Conservation (phyloP, 1,140 invertebrate genomes). For the Liolophura sinensis region DNA sequence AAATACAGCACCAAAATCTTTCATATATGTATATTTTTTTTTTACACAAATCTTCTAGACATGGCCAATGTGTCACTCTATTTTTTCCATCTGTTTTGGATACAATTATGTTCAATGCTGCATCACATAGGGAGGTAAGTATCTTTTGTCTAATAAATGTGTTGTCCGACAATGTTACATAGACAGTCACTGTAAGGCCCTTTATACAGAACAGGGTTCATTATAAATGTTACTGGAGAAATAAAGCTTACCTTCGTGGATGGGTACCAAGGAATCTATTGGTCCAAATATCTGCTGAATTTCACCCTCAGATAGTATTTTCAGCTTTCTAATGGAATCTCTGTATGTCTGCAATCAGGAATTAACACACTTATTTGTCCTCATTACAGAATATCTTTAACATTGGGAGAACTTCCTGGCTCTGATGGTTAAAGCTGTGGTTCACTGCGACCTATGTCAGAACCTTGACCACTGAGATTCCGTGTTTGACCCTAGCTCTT, state of each 20-base stretch:
- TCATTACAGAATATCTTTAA: neutral
- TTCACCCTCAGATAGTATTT: conserved; percentile 60
- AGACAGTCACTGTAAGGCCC: neutral
- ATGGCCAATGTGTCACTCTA: neutral
- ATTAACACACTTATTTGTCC: conserved; percentile 1
- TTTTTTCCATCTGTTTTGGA: neutral
- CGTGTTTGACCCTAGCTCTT: neutral
- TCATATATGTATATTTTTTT: no score
- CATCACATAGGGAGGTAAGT: neutral
- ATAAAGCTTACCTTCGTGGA: conserved; percentile 52
- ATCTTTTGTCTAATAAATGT: neutral
- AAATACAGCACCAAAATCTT: no score
- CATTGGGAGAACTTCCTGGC: neutral
- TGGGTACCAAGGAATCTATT: conserved; percentile 49
- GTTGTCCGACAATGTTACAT: neutral
- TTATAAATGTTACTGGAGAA: neutral
- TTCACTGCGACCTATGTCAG: neutral
- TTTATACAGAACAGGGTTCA: neutral
- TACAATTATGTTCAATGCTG: neutral
- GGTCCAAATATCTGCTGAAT: conserved; percentile 61
- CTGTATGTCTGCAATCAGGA: conserved; percentile 57
- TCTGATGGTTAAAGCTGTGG: neutral
- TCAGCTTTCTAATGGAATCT: conserved; percentile 59
- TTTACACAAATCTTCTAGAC: no score
- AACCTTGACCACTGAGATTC: neutral